Evolutionary conservation across 2,797 vertebrate species (phyloP).

Genomic region (Atherinosoma microstoma): DNA sequence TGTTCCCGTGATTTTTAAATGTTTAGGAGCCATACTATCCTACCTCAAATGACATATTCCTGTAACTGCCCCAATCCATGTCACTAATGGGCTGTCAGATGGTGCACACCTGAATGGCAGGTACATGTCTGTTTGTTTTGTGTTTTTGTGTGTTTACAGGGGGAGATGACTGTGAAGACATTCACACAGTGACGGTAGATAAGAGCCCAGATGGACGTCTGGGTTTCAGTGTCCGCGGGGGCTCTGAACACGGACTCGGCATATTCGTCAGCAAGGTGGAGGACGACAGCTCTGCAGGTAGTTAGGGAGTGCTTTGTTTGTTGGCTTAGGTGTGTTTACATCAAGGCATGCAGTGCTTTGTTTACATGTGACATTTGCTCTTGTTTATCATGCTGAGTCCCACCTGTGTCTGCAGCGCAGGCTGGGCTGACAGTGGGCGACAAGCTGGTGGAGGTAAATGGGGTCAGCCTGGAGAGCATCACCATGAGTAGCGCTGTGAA

Average conservation of each 20-base stretch:
- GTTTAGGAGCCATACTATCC: neutral
- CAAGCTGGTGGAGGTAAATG: constrained; percentile 97
- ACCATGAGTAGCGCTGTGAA: constrained; percentile 97
- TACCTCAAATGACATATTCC: neutral
- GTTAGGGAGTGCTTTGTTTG: constrained; percentile 23
- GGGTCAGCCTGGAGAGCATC: constrained; percentile 94
- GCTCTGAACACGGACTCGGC: constrained; percentile 95
- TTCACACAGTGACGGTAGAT: constrained; percentile 93
- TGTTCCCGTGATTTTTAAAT: neutral
- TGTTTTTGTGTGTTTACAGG: constrained; percentile 73
- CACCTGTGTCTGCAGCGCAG: constrained; percentile 81
- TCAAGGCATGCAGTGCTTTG: neutral
- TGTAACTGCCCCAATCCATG: neutral
- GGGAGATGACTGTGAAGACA: constrained; percentile 91
- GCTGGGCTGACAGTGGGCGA: constrained; percentile 93
- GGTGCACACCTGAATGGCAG: neutral
- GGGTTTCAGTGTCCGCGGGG: constrained; percentile 96
- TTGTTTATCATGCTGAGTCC: constrained; percentile 28
- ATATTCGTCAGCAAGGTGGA: constrained; percentile 99
- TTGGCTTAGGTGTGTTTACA: neutral
- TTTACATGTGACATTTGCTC: constrained; percentile 23
- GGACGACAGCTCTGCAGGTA: constrained; percentile 93
- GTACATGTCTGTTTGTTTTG: constrained; percentile 7
- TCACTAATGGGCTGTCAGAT: neutral
- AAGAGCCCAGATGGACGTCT: constrained; percentile 91